Evolutionary conservation across 1,140 invertebrate species (phyloP), one percentile per base, ranked within the genome.

Genomic region (Hermetia illucens): DNA sequence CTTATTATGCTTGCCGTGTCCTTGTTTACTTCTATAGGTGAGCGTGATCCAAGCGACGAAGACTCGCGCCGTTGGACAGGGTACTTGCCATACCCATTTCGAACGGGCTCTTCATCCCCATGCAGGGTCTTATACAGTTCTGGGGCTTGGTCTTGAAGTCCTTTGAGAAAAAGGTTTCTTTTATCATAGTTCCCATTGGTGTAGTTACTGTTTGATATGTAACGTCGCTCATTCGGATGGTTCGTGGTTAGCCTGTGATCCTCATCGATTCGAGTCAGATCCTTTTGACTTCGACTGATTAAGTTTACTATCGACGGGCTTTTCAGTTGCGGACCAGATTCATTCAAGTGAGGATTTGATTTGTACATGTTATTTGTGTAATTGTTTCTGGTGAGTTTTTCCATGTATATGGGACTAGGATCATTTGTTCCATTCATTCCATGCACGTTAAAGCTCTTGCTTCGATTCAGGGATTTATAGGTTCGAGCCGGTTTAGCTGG

Each of bases 391-490:
- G 52, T 57, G 10, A 61, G 41, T 39, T 60, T 60, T 43, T 61
- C 58, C 13, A 61, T 60, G 25, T 61, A 61, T 20, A 61, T 60
- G 38, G 58, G 57, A 55, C 55, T 61, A 42, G 57, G 57, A 49
- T 61, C 55, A 21, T 58, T 58, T 44, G 53, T 54, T 38, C 58
- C 66, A 25, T 62, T 61, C 53, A 56, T 52, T 45, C 70, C 75
- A 45, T 82, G 77, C 32, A 84, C 77, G 63, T 82, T 85, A 61
- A 89, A 85, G 58, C 82, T 87, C 58, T 87, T 82, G 62, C 83
- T 87, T 36, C 83, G 65, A 15, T 78, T 74, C 9, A 88, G 58
- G 1, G 79, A 74, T 48, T 77, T 80, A 52, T 82, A 83, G 9
- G 78, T 79, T 42, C 80, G 60, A 21, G 79, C 75, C 2, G 78